Conservation (phyloP, 1,140 invertebrate species). For the Contarinia nasturtii region DNA sequence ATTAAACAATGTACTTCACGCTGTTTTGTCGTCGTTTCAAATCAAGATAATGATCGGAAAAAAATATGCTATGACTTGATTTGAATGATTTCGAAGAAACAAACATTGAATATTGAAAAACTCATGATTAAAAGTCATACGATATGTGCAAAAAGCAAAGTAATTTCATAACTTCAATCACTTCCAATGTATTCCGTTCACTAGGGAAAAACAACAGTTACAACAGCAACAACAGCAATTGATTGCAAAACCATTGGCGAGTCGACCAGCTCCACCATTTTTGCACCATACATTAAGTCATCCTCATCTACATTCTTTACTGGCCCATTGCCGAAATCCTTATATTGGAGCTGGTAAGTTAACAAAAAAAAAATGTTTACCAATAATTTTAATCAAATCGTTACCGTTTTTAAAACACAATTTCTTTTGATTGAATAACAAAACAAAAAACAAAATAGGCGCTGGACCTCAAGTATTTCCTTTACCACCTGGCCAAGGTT, state of each 20-base stretch:
- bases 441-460: slow-evolving; percentile 15
- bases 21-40: too few species aligned
- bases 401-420: background rate
- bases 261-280: slow-evolving; percentile 28
- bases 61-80: too few species aligned
- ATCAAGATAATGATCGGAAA: too few species aligned
- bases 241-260: slow-evolving; percentile 33
- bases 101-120: too few species aligned
- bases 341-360: slow-evolving; percentile 29
- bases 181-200: too few species aligned
- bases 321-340: slow-evolving; percentile 31
- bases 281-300: slow-evolving; percentile 25
- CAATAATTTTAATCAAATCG: background rate
- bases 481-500: slow-evolving; percentile 36
- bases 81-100: too few species aligned
- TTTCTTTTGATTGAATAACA: too few species aligned
- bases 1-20: slow-evolving; percentile 2
- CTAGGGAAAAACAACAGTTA: background rate
- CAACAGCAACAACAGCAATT: slow-evolving; percentile 12
- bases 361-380: background rate
- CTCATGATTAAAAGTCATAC: too few species aligned
- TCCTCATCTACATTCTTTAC: slow-evolving; percentile 24
- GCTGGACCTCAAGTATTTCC: slow-evolving; percentile 38
- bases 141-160: too few species aligned
- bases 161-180: too few species aligned